Conservation (phyloP, 1,140 invertebrate genomes). For the Drosophila insularis region DNA sequence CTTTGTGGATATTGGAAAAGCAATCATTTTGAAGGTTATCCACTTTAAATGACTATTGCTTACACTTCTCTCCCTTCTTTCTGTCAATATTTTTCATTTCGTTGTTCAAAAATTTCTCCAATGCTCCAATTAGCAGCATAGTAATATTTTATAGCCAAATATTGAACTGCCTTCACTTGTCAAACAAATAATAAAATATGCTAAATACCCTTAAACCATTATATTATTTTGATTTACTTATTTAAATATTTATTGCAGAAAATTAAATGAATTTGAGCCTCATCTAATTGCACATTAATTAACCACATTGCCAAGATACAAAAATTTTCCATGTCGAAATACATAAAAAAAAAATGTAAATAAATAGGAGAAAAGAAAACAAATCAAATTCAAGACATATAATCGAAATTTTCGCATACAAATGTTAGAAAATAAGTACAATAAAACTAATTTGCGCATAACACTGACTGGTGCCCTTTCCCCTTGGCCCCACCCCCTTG, state of each 20-base stretch:
- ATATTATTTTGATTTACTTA: conserved; percentile 18
- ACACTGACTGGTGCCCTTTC: not conserved
- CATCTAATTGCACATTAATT: conserved; percentile 28
- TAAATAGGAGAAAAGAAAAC: not conserved
- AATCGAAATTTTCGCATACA: conserved; percentile 32
- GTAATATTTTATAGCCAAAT: conserved; percentile 20
- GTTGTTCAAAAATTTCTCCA: conserved; percentile 7
- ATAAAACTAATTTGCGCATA: conserved; percentile 17
- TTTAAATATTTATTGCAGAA: conserved; percentile 36
- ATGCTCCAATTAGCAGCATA: conserved; percentile 30
- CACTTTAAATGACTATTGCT: no score
- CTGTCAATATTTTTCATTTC: not conserved
- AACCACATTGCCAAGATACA: conserved; percentile 28
- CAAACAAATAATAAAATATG: conserved; percentile 43
- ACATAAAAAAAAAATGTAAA: conserved; percentile 5
- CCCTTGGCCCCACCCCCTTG: not conserved
- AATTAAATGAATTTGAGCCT: conserved; percentile 25
- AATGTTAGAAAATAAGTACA: conserved; percentile 40
- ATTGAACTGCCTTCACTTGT: conserved; percentile 9
- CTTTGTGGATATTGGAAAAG: no score
- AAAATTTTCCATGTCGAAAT: conserved; percentile 43
- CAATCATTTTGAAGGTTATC: no score
- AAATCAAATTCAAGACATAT: conserved; percentile 24
- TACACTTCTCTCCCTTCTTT: not conserved
- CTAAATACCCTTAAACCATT: conserved; percentile 11